These are phyloP conservation scores for Rhinatrema bivittatum DNA, from an alignment of 2,797 vertebrate species.

Conservation along the genomic window DNA sequence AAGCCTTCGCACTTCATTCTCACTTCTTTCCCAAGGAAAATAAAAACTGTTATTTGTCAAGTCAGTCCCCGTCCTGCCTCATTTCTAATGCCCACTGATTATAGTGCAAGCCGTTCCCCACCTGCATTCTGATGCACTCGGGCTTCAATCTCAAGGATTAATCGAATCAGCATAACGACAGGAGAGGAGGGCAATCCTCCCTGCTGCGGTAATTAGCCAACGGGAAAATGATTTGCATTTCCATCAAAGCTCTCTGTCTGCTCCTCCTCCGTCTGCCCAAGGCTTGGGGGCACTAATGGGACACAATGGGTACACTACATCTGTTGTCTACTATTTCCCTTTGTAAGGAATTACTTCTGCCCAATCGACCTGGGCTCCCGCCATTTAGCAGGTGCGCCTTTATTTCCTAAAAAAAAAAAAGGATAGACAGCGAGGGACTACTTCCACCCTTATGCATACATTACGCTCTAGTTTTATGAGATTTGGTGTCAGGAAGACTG, in stretches of 20 bases:
- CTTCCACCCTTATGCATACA: no score
- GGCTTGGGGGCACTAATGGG: constrained; percentile 2
- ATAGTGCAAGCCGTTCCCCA: background rate
- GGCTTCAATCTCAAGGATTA: constrained; percentile 9
- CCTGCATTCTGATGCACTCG: constrained; percentile 5
- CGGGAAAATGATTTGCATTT: constrained; percentile 5
- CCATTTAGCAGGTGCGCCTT: constrained; percentile 15
- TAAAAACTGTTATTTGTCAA: no score
- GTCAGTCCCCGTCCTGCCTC: background rate
- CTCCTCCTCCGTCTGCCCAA: background rate
- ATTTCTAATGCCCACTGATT: background rate
- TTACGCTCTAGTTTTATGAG: no score
- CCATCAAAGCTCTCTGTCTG: constrained; percentile 6
- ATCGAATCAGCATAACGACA: constrained; percentile 21
- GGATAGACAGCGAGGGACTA: no score
- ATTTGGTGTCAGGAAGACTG: no score
- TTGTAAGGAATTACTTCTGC: constrained; percentile 23
- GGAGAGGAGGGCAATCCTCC: constrained; percentile 2
- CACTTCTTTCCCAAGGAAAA: no score
- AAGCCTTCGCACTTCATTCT: no score
- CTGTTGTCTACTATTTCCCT: constrained; percentile 9
- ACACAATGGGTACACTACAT: background rate
- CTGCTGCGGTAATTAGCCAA: constrained; percentile 12
- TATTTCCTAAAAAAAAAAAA: constrained; percentile 2
- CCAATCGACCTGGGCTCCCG: constrained; percentile 8